Base-by-base conservation (phyloP, 2,888 invertebrate species). In the Labia minor region DNA sequence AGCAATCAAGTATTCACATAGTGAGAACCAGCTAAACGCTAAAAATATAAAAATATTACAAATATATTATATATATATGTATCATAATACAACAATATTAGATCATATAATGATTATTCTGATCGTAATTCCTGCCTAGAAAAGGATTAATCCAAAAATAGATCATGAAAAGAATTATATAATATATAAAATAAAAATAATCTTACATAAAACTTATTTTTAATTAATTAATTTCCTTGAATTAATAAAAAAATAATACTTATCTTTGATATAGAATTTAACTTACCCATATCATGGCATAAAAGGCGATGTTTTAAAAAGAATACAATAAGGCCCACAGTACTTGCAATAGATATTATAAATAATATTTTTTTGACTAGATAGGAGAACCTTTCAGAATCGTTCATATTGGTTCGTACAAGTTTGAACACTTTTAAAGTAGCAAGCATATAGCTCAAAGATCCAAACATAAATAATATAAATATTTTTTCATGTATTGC, bases 21-120 rank as follows among this genome's bases (percentile, higher is more conserved):
- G 83, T 1, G 95, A 92, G 81, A 95, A 95, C 88, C 90, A 90
- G 76, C 93, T 95, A 80, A 95, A 95, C 63, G 95, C 95, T 95
- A 82, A 71, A 83, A 83, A n/a, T n/a, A n/a, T n/a, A n/a, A n/a
- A n/a, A n/a, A n/a, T n/a, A n/a, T n/a, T n/a, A n/a, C n/a, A 8
- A 11, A 64, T 63, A 64, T 18, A n/a, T 21, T 16, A 62, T 61
- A 18, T 33, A 6, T n/a, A n/a, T n/a, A n/a, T n/a, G n/a, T n/a
- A n/a, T n/a, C n/a, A n/a, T n/a, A n/a, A n/a, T n/a, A n/a, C 33
- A 33, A 18, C 18, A 49, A 6, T 33, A 10, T 61, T 61, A 18
- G 19, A 16, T 18, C 16, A 18, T 18, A 6, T 18, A 19, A 61
- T 61, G n/a, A n/a, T n/a, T n/a, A n/a, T n/a, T n/a, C n/a, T n/a